A percentile compares a stretch with the other conserved stretches of the same genome.
phyloP scores from a whole-genome alignment of 2,888 invertebrate species.

The Hirudinaria manillensis region DNA sequence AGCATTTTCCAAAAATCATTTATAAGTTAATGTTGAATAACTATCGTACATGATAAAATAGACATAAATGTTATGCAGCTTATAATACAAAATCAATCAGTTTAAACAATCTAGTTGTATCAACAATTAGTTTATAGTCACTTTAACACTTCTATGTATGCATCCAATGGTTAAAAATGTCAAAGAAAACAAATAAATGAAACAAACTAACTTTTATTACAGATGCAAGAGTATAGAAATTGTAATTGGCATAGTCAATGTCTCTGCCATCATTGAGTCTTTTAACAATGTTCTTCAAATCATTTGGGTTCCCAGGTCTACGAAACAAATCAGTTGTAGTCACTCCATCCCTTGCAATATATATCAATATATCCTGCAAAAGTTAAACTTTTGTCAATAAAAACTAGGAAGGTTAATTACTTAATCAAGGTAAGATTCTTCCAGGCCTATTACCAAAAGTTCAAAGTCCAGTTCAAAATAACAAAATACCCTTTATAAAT shows the following conservation, averaged over 20 bases:
- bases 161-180: not conserved
- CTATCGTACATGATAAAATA: too few species aligned
- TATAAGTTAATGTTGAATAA: too few species aligned
- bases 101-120: too few species aligned
- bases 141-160: too few species aligned
- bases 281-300: slow-evolving; percentile 50
- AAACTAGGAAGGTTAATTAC: too few species aligned
- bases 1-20: too few species aligned
- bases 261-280: slow-evolving; percentile 50
- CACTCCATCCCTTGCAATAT: slow-evolving; percentile 53
- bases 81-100: too few species aligned
- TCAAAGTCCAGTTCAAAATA: not conserved
- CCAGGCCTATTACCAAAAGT: not conserved
- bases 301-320: slow-evolving; percentile 50
- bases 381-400: not conserved
- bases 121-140: too few species aligned
- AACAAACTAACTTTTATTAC: slow-evolving; percentile 68
- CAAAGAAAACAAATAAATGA: not conserved
- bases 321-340: slow-evolving; percentile 50
- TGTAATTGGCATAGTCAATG: slow-evolving; percentile 51
- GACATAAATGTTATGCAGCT: too few species aligned
- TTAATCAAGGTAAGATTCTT: too few species aligned
- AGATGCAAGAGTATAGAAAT: slow-evolving; percentile 88
- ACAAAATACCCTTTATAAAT: not conserved
- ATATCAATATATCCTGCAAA: slow-evolving; percentile 50